phyloP scores from a whole-genome alignment of 2,888 invertebrate species.

The Eucera pruinosa region DNA sequence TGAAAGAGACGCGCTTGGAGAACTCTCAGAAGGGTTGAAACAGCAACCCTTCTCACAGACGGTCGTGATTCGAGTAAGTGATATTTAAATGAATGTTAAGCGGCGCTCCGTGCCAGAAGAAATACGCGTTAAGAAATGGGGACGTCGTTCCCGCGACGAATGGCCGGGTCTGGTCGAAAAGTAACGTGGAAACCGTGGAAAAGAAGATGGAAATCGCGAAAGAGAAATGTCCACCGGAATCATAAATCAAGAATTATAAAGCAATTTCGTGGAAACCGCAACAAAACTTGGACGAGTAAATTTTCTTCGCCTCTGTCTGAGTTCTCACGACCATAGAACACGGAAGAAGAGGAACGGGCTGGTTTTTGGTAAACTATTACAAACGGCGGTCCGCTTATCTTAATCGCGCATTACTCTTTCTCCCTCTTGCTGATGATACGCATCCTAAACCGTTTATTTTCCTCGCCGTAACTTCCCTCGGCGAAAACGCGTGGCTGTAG shows the following conservation, averaged over 20 bases:
- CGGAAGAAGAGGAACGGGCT: constrained; percentile 24
- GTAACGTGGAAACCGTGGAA: constrained; percentile 1
- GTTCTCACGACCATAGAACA: constrained; percentile 18
- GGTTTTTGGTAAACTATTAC: constrained; percentile 73
- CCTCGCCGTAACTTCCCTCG: constrained; percentile 39
- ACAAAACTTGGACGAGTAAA: constrained; percentile 66
- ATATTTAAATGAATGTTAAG: constrained; percentile 66
- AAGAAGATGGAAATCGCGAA: constrained; percentile 37
- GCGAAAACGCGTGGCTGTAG: constrained; percentile 15
- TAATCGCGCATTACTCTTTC: constrained; percentile 74
- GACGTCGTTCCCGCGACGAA: constrained; percentile 46
- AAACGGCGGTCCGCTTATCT: constrained; percentile 73
- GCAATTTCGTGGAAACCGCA: constrained; percentile 76
- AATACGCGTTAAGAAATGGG: constrained; percentile 55
- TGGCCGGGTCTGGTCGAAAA: background rate
- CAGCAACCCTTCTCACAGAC: background rate
- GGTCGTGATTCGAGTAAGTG: constrained; percentile 54
- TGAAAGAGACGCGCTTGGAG: background rate
- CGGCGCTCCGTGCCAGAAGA: constrained; percentile 40
- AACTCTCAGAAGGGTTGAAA: background rate
- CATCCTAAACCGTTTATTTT: constrained; percentile 31
- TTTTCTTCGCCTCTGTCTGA: constrained; percentile 42
- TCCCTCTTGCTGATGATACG: constrained; percentile 39
- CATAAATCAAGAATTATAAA: constrained; percentile 80
- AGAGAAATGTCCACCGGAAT: constrained; percentile 27